A percentile compares a stretch with the other conserved stretches of the same genome.
These are phyloP conservation scores for Choloepus didactylus DNA, from an alignment of 2,797 vertebrate species.

Conservation along the genomic window DNA sequence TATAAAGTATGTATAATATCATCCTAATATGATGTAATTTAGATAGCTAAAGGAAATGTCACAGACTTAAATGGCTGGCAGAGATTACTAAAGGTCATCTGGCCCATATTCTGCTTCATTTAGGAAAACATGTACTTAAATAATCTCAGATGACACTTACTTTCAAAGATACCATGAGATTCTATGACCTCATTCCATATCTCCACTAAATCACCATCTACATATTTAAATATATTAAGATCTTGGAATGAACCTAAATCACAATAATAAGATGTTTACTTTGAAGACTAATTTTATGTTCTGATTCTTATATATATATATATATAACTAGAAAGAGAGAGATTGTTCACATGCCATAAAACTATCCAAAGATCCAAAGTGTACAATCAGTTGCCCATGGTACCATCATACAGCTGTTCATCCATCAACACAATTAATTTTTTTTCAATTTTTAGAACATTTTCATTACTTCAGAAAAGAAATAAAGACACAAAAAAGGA, in stretches of 20 bases:
- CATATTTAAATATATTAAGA: neutral
- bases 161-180: neutral
- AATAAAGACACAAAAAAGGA: no score
- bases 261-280: neutral
- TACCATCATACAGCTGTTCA: no score
- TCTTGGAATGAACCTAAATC: neutral
- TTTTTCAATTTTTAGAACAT: no score
- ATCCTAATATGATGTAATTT: neutral
- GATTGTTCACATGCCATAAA: no score
- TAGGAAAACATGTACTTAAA: slow-evolving; percentile 52
- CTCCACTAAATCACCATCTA: neutral
- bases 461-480: no score
- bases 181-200: neutral
- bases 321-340: no score
- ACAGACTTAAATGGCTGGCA: neutral
- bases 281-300: neutral
- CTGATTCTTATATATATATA: no score
- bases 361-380: no score
- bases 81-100: slow-evolving; percentile 22
- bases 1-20: neutral
- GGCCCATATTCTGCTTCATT: slow-evolving; percentile 21
- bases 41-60: slow-evolving; percentile 42
- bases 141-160: neutral
- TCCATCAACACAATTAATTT: no score
- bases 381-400: no score